Conservation (phyloP, 2,888 invertebrate species). For the Sussaba pulchella region DNA sequence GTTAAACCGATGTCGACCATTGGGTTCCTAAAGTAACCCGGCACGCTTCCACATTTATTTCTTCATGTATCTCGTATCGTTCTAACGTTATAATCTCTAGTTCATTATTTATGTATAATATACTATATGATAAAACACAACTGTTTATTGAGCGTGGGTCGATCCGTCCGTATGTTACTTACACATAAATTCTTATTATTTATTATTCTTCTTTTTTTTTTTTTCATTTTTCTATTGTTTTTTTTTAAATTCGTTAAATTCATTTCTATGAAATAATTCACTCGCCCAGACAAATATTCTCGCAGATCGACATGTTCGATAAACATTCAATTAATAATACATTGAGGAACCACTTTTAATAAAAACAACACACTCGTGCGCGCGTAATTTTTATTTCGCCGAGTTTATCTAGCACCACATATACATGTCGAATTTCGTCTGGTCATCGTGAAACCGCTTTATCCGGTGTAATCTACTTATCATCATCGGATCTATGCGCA, state of each 20-base stretch:
- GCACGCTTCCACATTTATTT: constrained; percentile 13
- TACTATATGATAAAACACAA: constrained; percentile 83
- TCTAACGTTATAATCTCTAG: constrained; percentile 62
- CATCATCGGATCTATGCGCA: neutral
- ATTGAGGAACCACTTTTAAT: constrained; percentile 61
- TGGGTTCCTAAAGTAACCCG: constrained; percentile 47
- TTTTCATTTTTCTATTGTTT: constrained; percentile 15
- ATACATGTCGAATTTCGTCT: constrained; percentile 43
- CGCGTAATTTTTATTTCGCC: constrained; percentile 33
- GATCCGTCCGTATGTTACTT: constrained; percentile 71
- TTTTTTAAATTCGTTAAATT: constrained; percentile 29
- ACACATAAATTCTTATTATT: too few relatives aligned
- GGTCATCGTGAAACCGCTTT: constrained; percentile 28
- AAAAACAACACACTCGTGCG: constrained; percentile 52
- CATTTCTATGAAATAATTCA: constrained; percentile 43
- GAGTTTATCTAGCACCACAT: constrained; percentile 62
- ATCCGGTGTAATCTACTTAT: constrained; percentile 15
- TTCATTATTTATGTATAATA: constrained; percentile 77
- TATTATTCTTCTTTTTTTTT: constrained; percentile 12
- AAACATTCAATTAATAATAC: constrained; percentile 55
- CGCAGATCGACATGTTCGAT: constrained; percentile 32
- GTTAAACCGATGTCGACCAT: constrained; percentile 59
- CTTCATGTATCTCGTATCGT: constrained; percentile 41
- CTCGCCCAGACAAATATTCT: constrained; percentile 1
- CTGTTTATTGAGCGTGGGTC: constrained; percentile 73